Evolutionary conservation across 2,888 invertebrate genomes (phyloP).

Genomic region (Netelia virgata): DNA sequence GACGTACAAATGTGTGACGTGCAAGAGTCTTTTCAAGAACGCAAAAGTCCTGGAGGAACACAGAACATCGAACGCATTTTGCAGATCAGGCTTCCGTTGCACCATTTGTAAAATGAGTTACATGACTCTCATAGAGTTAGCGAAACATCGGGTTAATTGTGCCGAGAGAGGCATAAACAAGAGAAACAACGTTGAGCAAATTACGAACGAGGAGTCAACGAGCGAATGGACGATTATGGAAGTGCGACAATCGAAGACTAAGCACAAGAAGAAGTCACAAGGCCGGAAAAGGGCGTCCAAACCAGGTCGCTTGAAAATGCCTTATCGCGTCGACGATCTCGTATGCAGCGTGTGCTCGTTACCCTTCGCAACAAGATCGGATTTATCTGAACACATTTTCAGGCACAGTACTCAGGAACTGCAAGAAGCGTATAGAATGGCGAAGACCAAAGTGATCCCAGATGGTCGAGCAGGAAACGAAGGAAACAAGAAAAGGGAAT

Average conservation of each 20-base stretch:
- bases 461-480: slow-evolving; percentile 36
- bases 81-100: slow-evolving; percentile 3
- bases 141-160: slow-evolving; percentile 23
- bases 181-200: neutral
- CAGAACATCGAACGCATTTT: neutral
- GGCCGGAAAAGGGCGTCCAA: slow-evolving; percentile 2
- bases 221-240: slow-evolving; percentile 1
- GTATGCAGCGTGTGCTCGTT: slow-evolving; percentile 76
- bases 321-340: slow-evolving; percentile 26
- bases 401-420: slow-evolving; percentile 77
- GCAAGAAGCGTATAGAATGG: slow-evolving; percentile 72
- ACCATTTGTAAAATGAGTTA: neutral
- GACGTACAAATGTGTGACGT: slow-evolving; percentile 62
- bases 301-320: slow-evolving; percentile 4
- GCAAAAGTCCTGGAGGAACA: slow-evolving; percentile 54
- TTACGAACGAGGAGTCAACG: neutral
- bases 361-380: slow-evolving; percentile 69
- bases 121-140: neutral
- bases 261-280: neutral
- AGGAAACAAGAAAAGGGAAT: slow-evolving; percentile 3
- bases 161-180: neutral
- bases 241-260: slow-evolving; percentile 20
- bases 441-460: slow-evolving; percentile 58
- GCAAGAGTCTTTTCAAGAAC: slow-evolving; percentile 55
- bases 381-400: slow-evolving; percentile 77